Conservation (phyloP, 2,888 invertebrate genomes). For the Brachyopa scutellaris region DNA sequence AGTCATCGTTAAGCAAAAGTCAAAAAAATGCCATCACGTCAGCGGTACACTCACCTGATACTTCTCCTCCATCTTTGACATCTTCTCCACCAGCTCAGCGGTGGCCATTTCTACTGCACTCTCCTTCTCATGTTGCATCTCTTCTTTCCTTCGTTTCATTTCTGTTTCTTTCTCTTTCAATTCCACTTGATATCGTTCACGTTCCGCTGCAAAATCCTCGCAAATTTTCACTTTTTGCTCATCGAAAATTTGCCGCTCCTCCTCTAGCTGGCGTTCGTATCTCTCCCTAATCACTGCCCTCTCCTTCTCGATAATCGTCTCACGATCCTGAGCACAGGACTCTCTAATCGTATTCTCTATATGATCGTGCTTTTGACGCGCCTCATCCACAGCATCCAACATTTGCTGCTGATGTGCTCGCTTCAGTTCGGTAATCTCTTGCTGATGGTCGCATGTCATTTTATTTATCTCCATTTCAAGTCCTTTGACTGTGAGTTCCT, state of each 20-base stretch:
- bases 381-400: slow-evolving; percentile 87
- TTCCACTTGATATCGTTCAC: slow-evolving; percentile 81
- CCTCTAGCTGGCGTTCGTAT: slow-evolving; percentile 83
- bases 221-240: slow-evolving; percentile 83
- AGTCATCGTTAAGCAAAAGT: too few relatives aligned
- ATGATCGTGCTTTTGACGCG: slow-evolving; percentile 85
- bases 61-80: slow-evolving; percentile 82
- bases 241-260: slow-evolving; percentile 83
- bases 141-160: slow-evolving; percentile 79
- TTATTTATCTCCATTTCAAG: slow-evolving; percentile 92
- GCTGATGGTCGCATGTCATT: slow-evolving; percentile 88
- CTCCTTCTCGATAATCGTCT: slow-evolving; percentile 85
- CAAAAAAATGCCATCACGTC: too few relatives aligned
- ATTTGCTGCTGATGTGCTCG: slow-evolving; percentile 85
- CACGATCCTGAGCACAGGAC: slow-evolving; percentile 85
- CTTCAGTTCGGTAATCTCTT: slow-evolving; percentile 84
- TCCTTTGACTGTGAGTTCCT: slow-evolving; percentile 93
- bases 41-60: slow-evolving; percentile 78
- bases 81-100: slow-evolving; percentile 83
- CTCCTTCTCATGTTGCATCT: slow-evolving; percentile 82
- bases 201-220: slow-evolving; percentile 82
- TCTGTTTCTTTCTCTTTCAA: slow-evolving; percentile 82
- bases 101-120: slow-evolving; percentile 82
- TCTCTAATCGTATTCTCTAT: slow-evolving; percentile 85
- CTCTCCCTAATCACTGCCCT: slow-evolving; percentile 84